phyloP scores from a whole-genome alignment of 2,888 invertebrate species.

The Mimachlamys varia region DNA sequence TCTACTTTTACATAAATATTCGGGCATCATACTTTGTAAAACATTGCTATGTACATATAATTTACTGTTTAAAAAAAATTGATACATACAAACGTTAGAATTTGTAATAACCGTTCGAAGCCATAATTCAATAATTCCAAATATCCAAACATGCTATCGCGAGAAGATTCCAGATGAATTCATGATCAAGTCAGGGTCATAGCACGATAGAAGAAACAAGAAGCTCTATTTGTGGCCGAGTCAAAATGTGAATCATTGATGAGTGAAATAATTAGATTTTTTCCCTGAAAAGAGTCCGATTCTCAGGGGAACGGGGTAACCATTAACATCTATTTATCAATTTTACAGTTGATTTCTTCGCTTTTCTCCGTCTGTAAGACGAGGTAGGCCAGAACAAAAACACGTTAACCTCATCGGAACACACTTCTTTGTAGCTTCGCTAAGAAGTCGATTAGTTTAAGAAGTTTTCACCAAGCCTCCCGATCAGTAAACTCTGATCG shows the following conservation, averaged over 20 bases:
- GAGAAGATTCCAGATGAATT: neutral
- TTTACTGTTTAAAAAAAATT: no score
- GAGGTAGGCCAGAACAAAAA: neutral
- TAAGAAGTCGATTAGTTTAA: neutral
- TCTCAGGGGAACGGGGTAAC: neutral
- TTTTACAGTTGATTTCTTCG: slow-evolving; percentile 9
- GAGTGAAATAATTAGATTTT: neutral
- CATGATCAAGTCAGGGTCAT: neutral
- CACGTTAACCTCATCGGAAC: neutral
- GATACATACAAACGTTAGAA: no score
- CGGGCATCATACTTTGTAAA: no score
- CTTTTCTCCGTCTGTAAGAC: neutral
- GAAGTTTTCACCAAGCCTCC: neutral
- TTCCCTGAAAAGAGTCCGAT: neutral
- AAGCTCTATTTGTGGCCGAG: neutral
- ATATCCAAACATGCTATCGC: no score
- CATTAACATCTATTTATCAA: neutral
- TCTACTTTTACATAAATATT: no score
- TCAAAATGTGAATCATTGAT: neutral
- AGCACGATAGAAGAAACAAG: neutral
- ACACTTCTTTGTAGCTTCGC: neutral
- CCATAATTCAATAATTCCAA: no score
- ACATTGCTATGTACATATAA: no score
- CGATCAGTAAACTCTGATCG: neutral
- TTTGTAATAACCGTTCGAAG: no score